These are phyloP conservation scores for Sympetrum striolatum DNA, from an alignment of 2,888 invertebrate species.

Conservation along the genomic window DNA sequence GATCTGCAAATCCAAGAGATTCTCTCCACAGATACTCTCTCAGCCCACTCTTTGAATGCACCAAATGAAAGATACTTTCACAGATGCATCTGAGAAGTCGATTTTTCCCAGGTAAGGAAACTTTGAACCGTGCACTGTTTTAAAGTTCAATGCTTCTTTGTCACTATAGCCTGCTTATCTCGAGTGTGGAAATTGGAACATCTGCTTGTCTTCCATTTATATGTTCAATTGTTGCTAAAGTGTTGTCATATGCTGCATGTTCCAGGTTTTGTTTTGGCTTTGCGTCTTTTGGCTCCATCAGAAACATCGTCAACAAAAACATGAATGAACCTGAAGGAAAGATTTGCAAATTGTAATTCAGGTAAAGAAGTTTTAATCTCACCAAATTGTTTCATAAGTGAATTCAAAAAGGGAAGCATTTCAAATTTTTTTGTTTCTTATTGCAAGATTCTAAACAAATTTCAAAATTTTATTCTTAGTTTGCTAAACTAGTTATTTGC, in stretches of 20 bases:
- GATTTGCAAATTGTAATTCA: not conserved
- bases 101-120: not conserved
- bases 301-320: conserved; percentile 80
- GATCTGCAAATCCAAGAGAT: not conserved
- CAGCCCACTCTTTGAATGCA: not conserved
- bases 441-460: conserved; percentile 5
- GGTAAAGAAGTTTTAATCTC: not conserved
- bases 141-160: not conserved
- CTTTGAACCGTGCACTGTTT: not conserved
- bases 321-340: conserved; percentile 74
- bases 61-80: not conserved
- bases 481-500: no score
- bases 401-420: no score
- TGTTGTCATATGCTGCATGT: conserved; percentile 20
- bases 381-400: not conserved
- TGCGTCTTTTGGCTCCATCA: conserved; percentile 68
- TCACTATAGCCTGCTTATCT: conserved; percentile 26
- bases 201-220: not conserved
- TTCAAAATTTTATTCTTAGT: not conserved
- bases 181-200: not conserved
- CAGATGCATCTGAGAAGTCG: not conserved
- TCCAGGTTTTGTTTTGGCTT: conserved; percentile 30
- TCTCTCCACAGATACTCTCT: not conserved
- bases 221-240: conserved; percentile 9
- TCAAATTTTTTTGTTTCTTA: no score